These are phyloP conservation scores for Oreochromis aureus DNA, from an alignment of 2,113 vertebrate genomes.

Conservation along the genomic window DNA sequence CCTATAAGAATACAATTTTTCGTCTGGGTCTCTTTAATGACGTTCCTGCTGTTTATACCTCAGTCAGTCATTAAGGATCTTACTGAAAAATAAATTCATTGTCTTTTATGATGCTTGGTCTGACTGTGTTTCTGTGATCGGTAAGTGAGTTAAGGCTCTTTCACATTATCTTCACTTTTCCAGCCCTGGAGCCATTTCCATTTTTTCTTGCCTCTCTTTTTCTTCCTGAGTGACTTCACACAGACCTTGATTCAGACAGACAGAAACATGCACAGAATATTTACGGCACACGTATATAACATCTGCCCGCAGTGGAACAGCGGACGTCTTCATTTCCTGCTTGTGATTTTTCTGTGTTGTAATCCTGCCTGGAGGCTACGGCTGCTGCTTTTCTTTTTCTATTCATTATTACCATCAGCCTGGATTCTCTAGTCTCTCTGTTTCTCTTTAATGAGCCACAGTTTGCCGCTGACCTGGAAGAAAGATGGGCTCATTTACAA, in stretches of 20 bases:
- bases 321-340: background rate
- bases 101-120: background rate
- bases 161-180: background rate
- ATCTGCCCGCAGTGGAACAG: background rate
- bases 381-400: background rate
- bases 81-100: background rate
- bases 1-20: rapidly evolving
- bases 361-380: constrained; percentile 19
- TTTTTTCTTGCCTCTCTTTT: background rate
- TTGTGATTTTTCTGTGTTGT: constrained; percentile 1
- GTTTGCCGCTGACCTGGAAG: constrained; percentile 37
- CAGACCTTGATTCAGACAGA: background rate
- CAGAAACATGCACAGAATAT: background rate
- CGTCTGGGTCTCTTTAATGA: background rate
- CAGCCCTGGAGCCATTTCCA: background rate
- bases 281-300: background rate
- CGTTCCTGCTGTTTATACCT: background rate
- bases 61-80: background rate
- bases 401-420: constrained; percentile 21
- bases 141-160: background rate
- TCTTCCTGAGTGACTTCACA: background rate
- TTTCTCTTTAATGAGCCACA: constrained; percentile 38
- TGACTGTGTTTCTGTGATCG: background rate
- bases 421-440: background rate
- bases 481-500: constrained; percentile 6